phyloP scores from a whole-genome alignment of 2,888 invertebrate genomes.

The Mimachlamys varia region DNA sequence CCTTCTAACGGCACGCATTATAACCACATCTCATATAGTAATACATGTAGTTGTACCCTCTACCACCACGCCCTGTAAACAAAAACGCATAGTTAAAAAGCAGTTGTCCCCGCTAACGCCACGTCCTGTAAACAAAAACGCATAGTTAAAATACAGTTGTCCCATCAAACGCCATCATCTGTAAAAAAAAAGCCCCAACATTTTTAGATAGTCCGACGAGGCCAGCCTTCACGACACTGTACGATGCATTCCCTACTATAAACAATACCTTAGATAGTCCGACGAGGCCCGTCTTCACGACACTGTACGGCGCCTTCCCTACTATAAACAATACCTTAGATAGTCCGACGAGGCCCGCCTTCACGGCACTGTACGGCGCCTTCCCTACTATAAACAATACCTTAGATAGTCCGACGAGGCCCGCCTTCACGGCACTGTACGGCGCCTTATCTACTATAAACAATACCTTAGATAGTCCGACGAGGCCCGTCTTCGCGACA shows the following conservation, averaged over 20 bases:
- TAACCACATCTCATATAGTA: no score
- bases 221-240: no score
- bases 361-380: conserved; percentile 65
- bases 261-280: conserved; percentile 68
- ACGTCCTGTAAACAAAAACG: no score
- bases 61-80: no score
- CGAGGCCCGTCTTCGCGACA: conserved; percentile 64
- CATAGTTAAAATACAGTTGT: no score
- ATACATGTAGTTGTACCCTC: no score
- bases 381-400: conserved; percentile 62
- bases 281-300: conserved; percentile 64
- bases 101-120: no score
- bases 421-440: conserved; percentile 66
- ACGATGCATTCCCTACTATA: not conserved
- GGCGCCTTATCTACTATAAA: conserved; percentile 57
- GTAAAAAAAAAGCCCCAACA: no score
- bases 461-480: conserved; percentile 68
- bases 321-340: conserved; percentile 63
- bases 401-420: conserved; percentile 68
- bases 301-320: conserved; percentile 67
- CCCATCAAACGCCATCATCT: no score
- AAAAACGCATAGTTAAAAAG: no score
- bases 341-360: conserved; percentile 65
- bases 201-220: no score
- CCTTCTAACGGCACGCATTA: no score